Evolutionary conservation across 2,888 invertebrate species (phyloP), one percentile per base, ranked within the genome.

Genomic region (Agonopterix heracliana): DNA sequence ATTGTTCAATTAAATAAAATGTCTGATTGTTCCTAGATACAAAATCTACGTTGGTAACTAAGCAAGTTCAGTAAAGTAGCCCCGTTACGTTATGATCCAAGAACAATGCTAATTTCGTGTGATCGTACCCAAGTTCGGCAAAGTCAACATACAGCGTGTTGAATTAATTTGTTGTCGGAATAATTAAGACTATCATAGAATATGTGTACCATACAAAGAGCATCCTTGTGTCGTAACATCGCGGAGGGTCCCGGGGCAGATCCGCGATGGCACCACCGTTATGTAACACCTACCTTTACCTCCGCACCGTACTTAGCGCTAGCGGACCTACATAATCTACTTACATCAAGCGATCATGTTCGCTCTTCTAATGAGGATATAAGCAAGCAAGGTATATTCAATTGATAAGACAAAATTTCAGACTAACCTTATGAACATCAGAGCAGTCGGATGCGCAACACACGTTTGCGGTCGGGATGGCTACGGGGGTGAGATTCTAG

Each of bases 351-450:
- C 26, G 26, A 26, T 26, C 26, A 26, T 26, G 26, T 26, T 26
- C 7, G 26, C 26, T 26, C 26, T 5, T 26, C 26, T 26, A 26
- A 41, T 41, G 9, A 12, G 44, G 11, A 34, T 12, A n/a, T n/a
- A 44, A 44, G n/a, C 34, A 44, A 35, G 44, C 44, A 11, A 44
- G 12, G 10, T 44, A 34, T 9, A 41, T 26, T 26, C 7, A 26
- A 26, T 26, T 26, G 26, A 26, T 26, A 38, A 38, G 38, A 47
- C 26, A 47, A 45, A 48, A 36, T 35, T 14, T 43, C 11, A 47
- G 66, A 85, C 85, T 83, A 78, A 85, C 85, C 85, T 82, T 83
- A 69, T 76, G 76, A 76, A 75, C 85, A 86, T 86, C 82, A 80
- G 85, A 85, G 76, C 81, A 78, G 81, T 80, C 79, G 76, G 80